These are phyloP conservation scores for Lissocephala sabroskyi DNA, from an alignment of 2,888 invertebrate species.

Conservation along the genomic window DNA sequence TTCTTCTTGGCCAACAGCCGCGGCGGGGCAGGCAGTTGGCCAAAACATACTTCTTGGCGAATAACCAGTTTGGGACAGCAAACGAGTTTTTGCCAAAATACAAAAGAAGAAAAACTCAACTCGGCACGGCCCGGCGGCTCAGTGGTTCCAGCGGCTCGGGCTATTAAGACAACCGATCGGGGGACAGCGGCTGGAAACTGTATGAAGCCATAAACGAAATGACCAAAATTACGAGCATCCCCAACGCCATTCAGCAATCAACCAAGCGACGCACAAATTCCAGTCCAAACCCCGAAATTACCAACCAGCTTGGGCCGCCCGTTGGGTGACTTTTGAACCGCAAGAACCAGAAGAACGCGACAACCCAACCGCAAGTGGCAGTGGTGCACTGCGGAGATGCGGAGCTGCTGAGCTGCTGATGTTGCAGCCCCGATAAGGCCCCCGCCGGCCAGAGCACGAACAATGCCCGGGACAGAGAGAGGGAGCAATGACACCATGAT, in stretches of 20 bases:
- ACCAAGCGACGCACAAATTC: constrained; percentile 2
- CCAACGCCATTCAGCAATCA: constrained; percentile 39
- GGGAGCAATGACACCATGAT: constrained; percentile 59
- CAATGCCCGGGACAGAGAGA: constrained; percentile 40
- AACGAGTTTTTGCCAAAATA: constrained; percentile 46
- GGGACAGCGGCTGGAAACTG: constrained; percentile 53
- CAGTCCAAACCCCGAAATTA: no score
- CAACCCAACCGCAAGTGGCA: constrained; percentile 41
- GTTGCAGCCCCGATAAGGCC: constrained; percentile 21
- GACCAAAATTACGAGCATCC: constrained; percentile 30
- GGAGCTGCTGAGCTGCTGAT: no score
- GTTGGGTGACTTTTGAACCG: constrained; percentile 55
- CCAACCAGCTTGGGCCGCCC: constrained; percentile 12
- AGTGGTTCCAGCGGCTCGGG: no score
- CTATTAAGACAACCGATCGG: constrained; percentile 47
- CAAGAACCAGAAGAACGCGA: neutral
- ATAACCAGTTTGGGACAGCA: constrained; percentile 40
- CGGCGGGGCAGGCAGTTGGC: constrained; percentile 5
- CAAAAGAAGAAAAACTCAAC: constrained; percentile 22
- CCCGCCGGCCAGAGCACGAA: constrained; percentile 35
- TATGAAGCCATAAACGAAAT: constrained; percentile 60
- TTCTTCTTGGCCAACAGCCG: constrained; percentile 37
- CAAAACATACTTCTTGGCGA: constrained; percentile 18
- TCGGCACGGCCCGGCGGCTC: no score
- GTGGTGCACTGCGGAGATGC: no score